These are phyloP conservation scores for Zootoca vivipara DNA, from an alignment of 2,113 vertebrate species.

Conservation along the genomic window DNA sequence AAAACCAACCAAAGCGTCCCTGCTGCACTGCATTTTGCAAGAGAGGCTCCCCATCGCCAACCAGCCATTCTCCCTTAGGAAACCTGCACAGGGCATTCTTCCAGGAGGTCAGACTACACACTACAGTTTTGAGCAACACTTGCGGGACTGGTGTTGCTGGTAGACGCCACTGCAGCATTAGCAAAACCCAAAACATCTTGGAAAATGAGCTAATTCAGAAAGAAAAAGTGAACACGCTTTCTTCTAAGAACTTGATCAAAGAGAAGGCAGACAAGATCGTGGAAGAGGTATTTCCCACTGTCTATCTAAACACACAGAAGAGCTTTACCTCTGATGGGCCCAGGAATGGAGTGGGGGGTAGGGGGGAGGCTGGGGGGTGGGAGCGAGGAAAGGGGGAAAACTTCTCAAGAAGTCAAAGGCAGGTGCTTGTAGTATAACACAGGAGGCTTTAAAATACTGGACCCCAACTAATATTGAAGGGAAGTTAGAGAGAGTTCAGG, in stretches of 20 bases:
- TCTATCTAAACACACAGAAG: too few species aligned
- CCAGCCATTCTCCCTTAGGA: conserved; percentile 3
- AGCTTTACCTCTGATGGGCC: too few species aligned
- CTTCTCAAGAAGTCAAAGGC: not conserved
- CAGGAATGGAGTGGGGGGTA: too few species aligned
- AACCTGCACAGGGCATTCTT: not conserved
- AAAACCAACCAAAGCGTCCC: not conserved
- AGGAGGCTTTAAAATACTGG: not conserved
- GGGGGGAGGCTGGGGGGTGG: too few species aligned
- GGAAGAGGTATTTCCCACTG: too few species aligned
- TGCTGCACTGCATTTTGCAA: not conserved
- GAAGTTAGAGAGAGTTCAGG: not conserved
- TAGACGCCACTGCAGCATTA: conserved; percentile 25
- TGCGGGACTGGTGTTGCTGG: not conserved
- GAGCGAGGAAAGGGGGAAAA: too few species aligned
- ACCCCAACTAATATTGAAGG: not conserved
- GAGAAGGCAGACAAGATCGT: not conserved
- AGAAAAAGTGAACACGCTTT: not conserved
- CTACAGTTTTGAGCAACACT: not conserved
- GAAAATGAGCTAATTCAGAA: conserved; percentile 18
- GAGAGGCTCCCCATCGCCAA: not conserved
- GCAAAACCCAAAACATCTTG: not conserved
- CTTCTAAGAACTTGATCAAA: conserved; percentile 23
- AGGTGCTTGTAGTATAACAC: not conserved
- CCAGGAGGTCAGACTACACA: not conserved